Evolutionary conservation across 1,140 invertebrate species (phyloP), one percentile per base, ranked within the genome.

Genomic region (Cydia fagiglandana): DNA sequence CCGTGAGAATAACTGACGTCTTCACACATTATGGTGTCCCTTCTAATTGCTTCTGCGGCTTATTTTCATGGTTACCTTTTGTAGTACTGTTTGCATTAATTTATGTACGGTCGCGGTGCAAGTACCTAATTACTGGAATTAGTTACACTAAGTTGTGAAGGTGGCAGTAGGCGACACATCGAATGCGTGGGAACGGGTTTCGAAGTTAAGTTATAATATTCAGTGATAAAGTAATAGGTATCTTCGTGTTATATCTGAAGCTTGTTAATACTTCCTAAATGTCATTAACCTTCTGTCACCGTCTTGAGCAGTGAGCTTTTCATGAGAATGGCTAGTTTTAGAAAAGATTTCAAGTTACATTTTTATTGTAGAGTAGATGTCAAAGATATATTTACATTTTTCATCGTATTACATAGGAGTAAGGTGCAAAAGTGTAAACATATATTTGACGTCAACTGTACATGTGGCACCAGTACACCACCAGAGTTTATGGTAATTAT

Each of bases 11-110:
- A 76, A 68, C 73, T 80, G 75, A 75, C 53, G 41, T 64, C 73
- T 38, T 80, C 76, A 82, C 77, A 81, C 83, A 83, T 87, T 88
- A 84, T 84, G 79, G 45, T 77, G 74, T 75, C 75, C 28, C 47
- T 73, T 78, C 88, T 88, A 89, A 89, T 89, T 89, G 85, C 75
- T 77, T 84, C 78, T 75, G 77, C 83, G 82, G 83, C 83, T 86
- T 81, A 84, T 87, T 88, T 82, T 75, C 76, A 77, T 79, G 41
- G 61, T 80, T 76, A 61, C 68, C 30, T n/a, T 64, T 20, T 64
- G 20, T 64, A 20, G 70, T 50, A 47, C n/a, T 13, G 38, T 75
- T 73, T 20, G 34, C 47, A 73, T 50, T 13, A 68, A 70, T 73
- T 30, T 74, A 6, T 13, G 7, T 70, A 70, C 45, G 30, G n/a